Base-by-base conservation (phyloP, 2,888 invertebrate species). In the Rhamphomyia laevipes region DNA sequence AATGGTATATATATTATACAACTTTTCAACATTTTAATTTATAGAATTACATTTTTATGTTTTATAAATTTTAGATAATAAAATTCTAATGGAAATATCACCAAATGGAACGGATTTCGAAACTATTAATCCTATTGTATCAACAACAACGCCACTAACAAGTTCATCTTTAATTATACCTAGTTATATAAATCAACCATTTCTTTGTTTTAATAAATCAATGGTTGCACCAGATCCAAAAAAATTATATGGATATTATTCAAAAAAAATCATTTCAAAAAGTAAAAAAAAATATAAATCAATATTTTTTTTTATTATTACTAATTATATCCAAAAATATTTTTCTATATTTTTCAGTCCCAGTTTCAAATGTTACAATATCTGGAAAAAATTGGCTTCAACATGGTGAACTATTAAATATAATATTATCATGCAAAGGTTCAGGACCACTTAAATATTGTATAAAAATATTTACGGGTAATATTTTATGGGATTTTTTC, bases 351-450 rank as follows among this genome's bases (percentile, higher is more conserved):
- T 55, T 71, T 74, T 11, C 65, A 89, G 90, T 78, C 55, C 85
- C 89, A 1, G 77, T 91, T 56, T 67, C 75, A 3, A 77, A 79
- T 50, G 73, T 90, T 10, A 79, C 78, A 45, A 77, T 86, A 2
- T 78, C 74, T 4, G 91, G 90, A 0, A 78, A 80, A 49, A 84
- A 84, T 61, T 91, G 91, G 89, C 72, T 92, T 31, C 80, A 86
- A 58, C 86, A 85, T 52, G 89, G 88, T 31, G 87, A 88, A 48
- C 71, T 89, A 43, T 67, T 91, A 23, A 76, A 80, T 48, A 66
- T 92, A 10, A 74, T 78, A 55, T 77, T 86, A 4, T 77, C 77
- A 37, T 92, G 88, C 60, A 75, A 78, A 27, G 92, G 91, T 0
- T 83, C 88, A 0, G 75, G 78, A 0, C 84, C 84, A 0, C 84